Conservation (phyloP, 2,888 invertebrate species). For the Hypercompe scribonia region DNA sequence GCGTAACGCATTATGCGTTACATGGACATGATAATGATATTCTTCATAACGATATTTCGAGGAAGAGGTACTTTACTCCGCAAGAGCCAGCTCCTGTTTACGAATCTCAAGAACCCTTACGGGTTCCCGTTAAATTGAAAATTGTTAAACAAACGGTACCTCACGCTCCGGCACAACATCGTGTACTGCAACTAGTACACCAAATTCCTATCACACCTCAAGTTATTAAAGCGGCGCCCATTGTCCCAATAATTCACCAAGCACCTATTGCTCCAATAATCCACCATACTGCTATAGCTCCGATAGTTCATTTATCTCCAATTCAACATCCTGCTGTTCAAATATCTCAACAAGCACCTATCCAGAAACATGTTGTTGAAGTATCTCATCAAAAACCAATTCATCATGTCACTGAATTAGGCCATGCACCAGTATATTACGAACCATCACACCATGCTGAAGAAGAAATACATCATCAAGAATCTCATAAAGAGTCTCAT, state of each 20-base stretch:
- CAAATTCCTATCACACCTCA: conserved; percentile 22
- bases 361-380: conserved; percentile 6
- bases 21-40: conserved; percentile 22
- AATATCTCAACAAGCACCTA: conserved; percentile 6
- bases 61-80: conserved; percentile 33
- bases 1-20: conserved; percentile 51
- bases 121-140: conserved; percentile 53
- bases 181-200: conserved; percentile 28
- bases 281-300: neutral
- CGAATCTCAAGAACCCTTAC: conserved; percentile 48
- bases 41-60: neutral
- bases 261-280: conserved; percentile 10
- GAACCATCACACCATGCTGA: neutral
- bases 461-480: conserved; percentile 17
- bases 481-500: conserved; percentile 39
- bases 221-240: conserved; percentile 5
- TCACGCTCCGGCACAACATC: conserved; percentile 30
- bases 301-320: neutral
- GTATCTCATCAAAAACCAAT: conserved; percentile 1
- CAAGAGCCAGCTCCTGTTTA: conserved; percentile 51
- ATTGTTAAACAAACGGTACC: conserved; percentile 28
- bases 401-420: conserved; percentile 4
- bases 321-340: conserved; percentile 3
- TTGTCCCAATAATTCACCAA: conserved; percentile 10
- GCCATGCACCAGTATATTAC: neutral